Conservation (phyloP, 2,797 vertebrate genomes). For the Xiphophorus birchmanni region DNA sequence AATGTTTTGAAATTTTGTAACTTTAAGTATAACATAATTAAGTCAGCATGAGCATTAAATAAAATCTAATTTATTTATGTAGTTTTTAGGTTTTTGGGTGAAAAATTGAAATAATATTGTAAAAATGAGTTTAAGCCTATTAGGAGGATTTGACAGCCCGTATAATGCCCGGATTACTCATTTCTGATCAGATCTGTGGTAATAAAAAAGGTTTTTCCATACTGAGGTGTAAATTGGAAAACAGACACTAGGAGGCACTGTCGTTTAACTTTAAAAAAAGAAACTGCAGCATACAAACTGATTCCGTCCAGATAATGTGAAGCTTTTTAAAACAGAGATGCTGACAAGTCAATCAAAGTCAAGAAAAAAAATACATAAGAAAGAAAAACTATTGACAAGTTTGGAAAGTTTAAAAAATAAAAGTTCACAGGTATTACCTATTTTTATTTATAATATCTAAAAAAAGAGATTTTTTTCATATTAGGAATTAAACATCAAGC, state of each 20-base stretch:
- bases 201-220: neutral
- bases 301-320: neutral
- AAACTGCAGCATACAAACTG: neutral
- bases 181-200: neutral
- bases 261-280: conserved; percentile 12
- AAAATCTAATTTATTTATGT: no score
- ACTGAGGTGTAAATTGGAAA: neutral
- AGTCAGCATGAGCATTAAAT: neutral
- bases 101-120: neutral
- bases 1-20: neutral
- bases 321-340: neutral
- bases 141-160: no score
- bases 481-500: neutral
- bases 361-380: neutral
- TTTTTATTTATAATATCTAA: neutral
- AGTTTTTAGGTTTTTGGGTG: neutral
- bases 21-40: neutral
- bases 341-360: neutral
- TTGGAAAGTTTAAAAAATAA: neutral
- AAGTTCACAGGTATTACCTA: neutral
- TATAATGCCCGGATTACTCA: neutral
- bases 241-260: conserved; percentile 40
- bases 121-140: neutral
- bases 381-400: neutral
- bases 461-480: neutral